Evolutionary conservation across 1,140 invertebrate genomes (phyloP).

Genomic region (Manduca sexta): DNA sequence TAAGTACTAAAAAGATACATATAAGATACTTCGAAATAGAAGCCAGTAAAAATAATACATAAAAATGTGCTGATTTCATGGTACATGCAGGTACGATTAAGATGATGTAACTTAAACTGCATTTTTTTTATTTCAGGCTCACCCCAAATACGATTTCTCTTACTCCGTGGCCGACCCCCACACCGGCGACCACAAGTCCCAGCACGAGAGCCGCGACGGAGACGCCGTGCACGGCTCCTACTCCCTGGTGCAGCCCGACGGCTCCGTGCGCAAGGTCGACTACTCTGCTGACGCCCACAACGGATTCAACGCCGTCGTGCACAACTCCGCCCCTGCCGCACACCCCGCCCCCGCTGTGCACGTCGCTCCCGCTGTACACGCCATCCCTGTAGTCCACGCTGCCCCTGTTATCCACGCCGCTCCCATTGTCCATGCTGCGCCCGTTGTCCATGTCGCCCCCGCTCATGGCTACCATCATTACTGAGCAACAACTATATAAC

Average conservation of each 20-base stretch:
- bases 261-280: constrained; percentile 59
- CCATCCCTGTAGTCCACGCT: too few relatives aligned
- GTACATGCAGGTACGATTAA: too few relatives aligned
- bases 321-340: constrained; percentile 50
- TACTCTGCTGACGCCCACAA: constrained; percentile 61
- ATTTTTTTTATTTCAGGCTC: constrained; percentile 23
- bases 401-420: too few relatives aligned
- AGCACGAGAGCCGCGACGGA: constrained; percentile 51
- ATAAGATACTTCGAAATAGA: too few relatives aligned
- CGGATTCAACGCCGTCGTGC: constrained; percentile 66
- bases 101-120: too few relatives aligned
- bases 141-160: constrained; percentile 67
- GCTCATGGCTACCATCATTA: constrained; percentile 29
- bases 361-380: too few relatives aligned
- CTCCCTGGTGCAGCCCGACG: constrained; percentile 63
- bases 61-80: too few relatives aligned
- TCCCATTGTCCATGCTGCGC: too few relatives aligned
- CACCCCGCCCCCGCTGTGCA: too few relatives aligned
- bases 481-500: constrained; percentile 6
- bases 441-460: too few relatives aligned
- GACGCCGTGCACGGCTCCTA: constrained; percentile 56
- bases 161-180: constrained; percentile 72
- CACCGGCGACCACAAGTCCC: constrained; percentile 52
- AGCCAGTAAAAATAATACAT: too few relatives aligned
- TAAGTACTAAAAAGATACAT: too few relatives aligned